phyloP scores from a whole-genome alignment of 35 echinoderm and acorn worm genomes.

The Acanthaster planci region DNA sequence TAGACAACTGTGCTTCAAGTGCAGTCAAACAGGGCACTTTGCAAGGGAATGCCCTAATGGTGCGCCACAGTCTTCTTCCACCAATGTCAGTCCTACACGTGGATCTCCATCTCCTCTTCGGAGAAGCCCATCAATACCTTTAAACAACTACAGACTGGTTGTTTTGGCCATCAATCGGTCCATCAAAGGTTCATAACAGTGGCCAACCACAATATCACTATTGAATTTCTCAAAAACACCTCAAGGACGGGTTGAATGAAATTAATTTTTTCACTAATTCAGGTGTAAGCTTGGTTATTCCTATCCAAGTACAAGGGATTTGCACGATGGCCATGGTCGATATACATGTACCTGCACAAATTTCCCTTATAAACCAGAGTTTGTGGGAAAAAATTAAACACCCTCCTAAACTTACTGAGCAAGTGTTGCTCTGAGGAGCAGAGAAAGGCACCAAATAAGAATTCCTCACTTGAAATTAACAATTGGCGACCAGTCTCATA shows the following conservation, averaged over 20 bases:
- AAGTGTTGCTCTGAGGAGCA: background rate
- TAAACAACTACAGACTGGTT: too few relatives aligned
- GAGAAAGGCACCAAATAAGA: background rate
- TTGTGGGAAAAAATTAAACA: background rate
- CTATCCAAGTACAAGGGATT: background rate
- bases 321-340: background rate
- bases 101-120: too few relatives aligned
- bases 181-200: too few relatives aligned
- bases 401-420: background rate
- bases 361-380: background rate
- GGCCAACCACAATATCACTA: too few relatives aligned
- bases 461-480: too few relatives aligned
- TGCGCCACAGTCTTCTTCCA: background rate
- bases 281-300: background rate
- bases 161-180: too few relatives aligned
- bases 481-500: too few relatives aligned
- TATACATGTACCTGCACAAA: background rate
- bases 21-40: background rate
- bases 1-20: background rate
- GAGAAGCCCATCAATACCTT: too few relatives aligned
- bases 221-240: too few relatives aligned
- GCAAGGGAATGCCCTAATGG: background rate
- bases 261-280: background rate
- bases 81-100: too few relatives aligned
- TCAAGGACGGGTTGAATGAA: too few relatives aligned